These are phyloP conservation scores for Polyergus mexicanus DNA, from an alignment of 1,140 invertebrate genomes.

Conservation along the genomic window DNA sequence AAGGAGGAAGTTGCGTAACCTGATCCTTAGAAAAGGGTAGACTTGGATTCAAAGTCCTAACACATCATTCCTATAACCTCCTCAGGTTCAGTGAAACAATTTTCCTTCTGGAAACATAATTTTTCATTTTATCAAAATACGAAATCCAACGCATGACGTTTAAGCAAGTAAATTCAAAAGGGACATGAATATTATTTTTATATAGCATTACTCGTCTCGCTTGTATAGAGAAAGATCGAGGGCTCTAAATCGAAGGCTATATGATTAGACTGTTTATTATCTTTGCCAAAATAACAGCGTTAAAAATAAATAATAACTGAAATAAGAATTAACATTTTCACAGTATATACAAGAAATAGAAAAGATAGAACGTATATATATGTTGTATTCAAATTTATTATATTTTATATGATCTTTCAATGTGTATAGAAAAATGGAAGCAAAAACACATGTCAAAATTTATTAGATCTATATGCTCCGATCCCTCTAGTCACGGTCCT, in stretches of 20 bases:
- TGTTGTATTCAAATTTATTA: neutral
- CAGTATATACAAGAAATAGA: neutral
- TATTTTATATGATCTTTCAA: neutral
- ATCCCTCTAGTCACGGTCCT: conserved; percentile 39
- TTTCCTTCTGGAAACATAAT: neutral
- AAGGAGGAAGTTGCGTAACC: conserved; percentile 9
- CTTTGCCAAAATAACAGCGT: neutral
- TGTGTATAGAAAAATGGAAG: neutral
- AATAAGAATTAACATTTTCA: neutral
- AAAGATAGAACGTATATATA: neutral
- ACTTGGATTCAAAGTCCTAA: conserved; percentile 20
- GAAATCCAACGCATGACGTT: neutral
- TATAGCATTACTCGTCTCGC: neutral
- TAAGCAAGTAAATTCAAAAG: neutral
- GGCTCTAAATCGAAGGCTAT: neutral
- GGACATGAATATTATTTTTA: neutral
- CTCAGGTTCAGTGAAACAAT: conserved; percentile 29
- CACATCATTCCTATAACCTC: conserved; percentile 13
- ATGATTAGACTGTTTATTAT: neutral
- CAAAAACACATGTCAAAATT: neutral
- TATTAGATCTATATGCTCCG: neutral
- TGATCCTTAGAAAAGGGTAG: conserved; percentile 32
- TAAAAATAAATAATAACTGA: neutral
- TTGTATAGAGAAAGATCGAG: neutral
- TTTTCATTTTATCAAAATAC: conserved; percentile 20